phyloP scores from a whole-genome alignment of 23 tunicate genomes.

The Oikopleura vanhoeffeni region DNA sequence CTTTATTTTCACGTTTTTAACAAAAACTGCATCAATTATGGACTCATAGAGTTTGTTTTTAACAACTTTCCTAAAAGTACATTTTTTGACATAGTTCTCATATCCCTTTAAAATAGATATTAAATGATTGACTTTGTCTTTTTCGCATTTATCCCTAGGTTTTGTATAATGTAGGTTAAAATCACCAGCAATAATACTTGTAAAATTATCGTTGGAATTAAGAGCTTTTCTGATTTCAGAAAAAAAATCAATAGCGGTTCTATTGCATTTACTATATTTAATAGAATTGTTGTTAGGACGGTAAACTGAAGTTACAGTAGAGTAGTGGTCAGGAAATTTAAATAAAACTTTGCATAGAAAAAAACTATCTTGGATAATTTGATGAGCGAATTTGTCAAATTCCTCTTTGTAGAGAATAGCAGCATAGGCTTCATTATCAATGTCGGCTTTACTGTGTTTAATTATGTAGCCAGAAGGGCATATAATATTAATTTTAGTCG shows the following conservation, averaged over 20 bases:
- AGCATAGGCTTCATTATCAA: background rate
- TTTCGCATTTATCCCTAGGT: background rate
- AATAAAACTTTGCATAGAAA: background rate
- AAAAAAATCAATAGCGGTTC: background rate
- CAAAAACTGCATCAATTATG: background rate
- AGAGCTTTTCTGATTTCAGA: background rate
- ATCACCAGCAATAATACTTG: background rate
- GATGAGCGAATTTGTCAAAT: background rate
- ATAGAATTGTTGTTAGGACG: background rate
- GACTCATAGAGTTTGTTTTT: background rate
- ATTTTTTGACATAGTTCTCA: background rate
- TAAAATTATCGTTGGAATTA: background rate
- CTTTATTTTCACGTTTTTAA: background rate
- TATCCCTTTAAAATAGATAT: background rate
- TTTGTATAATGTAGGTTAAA: background rate
- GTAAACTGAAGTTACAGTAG: background rate
- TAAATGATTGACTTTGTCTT: background rate
- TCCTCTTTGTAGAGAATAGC: background rate
- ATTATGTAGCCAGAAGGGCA: background rate
- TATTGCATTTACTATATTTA: background rate
- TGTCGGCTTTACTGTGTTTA: background rate
- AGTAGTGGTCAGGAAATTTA: background rate
- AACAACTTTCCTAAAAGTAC: background rate
- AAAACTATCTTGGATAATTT: background rate
- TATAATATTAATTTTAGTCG: background rate